Conservation (phyloP, 2,797 vertebrate genomes). For the Buceros bicornis region DNA sequence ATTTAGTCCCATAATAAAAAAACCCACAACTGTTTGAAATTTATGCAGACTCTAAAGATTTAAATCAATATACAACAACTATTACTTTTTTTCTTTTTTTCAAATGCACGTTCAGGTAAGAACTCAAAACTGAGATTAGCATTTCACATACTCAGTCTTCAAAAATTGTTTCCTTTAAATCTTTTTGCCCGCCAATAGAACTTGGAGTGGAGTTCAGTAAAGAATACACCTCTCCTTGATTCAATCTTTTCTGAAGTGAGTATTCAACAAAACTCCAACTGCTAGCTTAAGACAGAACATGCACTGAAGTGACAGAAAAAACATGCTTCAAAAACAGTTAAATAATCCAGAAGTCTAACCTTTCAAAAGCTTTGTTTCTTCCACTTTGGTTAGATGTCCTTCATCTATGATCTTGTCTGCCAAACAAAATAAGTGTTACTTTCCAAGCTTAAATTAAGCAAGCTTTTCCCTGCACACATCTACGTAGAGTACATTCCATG, state of each 20-base stretch:
- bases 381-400: conserved; percentile 85
- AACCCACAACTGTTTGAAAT: neutral
- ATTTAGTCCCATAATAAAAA: neutral
- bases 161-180: neutral
- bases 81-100: neutral
- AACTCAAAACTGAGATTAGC: neutral
- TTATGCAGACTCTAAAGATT: neutral
- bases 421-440: conserved; percentile 84
- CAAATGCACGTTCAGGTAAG: neutral
- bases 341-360: conserved; percentile 79
- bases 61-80: neutral
- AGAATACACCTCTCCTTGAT: neutral
- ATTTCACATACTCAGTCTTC: neutral
- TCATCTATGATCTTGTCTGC: conserved; percentile 88
- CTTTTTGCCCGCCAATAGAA: neutral
- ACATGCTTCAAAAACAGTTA: conserved; percentile 60
- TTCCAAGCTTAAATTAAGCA: conserved; percentile 73
- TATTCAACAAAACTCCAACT: neutral
- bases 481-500: conserved; percentile 83
- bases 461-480: conserved; percentile 74
- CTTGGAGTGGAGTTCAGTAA: conserved; percentile 14
- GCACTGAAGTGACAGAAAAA: conserved; percentile 30
- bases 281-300: conserved; percentile 33
- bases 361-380: conserved; percentile 86
- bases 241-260: neutral